Evolutionary conservation across 1,140 invertebrate genomes (phyloP).

Genomic region (Radopholus similis): DNA sequence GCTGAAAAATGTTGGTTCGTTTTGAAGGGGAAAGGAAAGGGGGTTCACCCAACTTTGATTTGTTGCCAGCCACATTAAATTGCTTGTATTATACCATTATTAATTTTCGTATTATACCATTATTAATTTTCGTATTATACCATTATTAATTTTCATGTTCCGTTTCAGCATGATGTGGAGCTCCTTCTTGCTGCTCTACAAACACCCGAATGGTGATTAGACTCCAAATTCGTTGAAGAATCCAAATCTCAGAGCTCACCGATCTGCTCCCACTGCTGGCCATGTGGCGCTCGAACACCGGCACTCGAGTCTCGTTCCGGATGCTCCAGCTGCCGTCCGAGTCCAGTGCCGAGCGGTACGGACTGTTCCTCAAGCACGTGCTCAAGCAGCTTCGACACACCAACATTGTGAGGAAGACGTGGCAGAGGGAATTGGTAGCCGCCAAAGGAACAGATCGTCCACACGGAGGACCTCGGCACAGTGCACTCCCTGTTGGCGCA

Average conservation of each 20-base stretch:
- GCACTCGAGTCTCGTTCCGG: constrained; percentile 33
- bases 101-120: no score
- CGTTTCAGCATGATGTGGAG: constrained; percentile 50
- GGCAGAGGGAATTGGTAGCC: background rate
- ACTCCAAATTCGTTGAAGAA: background rate
- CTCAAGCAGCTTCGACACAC: constrained; percentile 46
- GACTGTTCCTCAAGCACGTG: constrained; percentile 48
- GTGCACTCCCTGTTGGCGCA: constrained; percentile 45
- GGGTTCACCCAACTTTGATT: no score
- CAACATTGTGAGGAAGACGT: constrained; percentile 43
- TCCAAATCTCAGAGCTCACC: constrained; percentile 28
- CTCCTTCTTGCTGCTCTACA: constrained; percentile 51
- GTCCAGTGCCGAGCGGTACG: constrained; percentile 36
- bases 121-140: no score
- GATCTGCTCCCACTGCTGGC: constrained; percentile 40
- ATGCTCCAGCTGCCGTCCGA: constrained; percentile 40
- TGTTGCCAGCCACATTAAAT: no score
- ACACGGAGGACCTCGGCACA: constrained; percentile 47
- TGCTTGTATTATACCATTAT: no score
- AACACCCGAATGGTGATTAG: constrained; percentile 35
- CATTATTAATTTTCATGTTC: no score
- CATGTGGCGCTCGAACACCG: constrained; percentile 24
- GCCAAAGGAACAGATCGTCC: constrained; percentile 43
- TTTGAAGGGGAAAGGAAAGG: no score
- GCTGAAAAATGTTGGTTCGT: no score